Conservation (phyloP, 2,113 vertebrate species). For the Gulo gulo region DNA sequence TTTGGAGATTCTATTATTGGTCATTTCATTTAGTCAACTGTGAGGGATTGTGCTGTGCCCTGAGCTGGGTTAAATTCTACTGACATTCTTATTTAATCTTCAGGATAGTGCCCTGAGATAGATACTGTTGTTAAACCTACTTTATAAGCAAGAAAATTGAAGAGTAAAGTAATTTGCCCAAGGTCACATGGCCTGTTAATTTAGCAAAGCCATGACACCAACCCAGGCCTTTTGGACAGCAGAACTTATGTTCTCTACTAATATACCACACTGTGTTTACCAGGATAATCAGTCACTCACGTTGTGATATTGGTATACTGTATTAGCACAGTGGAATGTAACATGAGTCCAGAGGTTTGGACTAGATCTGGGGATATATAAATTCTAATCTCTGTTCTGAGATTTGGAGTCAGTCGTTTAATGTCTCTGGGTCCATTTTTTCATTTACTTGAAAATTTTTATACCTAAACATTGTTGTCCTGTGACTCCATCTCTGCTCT, state of each 20-base stretch:
- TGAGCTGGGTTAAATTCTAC: neutral
- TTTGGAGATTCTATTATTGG: neutral
- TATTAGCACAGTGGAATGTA: neutral
- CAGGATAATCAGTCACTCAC: neutral
- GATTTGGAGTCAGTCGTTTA: neutral
- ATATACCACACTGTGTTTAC: neutral
- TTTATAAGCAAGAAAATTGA: neutral
- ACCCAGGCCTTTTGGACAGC: neutral
- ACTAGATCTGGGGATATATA: neutral
- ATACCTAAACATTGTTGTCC: neutral
- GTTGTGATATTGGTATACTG: neutral
- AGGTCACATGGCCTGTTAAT: neutral
- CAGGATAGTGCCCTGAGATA: neutral
- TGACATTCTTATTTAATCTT: conserved; percentile 14
- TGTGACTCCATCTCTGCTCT: neutral
- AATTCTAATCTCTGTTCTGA: neutral
- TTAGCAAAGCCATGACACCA: neutral
- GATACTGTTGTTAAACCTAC: neutral
- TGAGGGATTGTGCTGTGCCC: neutral
- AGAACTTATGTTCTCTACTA: neutral
- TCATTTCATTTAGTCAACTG: neutral
- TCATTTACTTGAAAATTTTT: neutral
- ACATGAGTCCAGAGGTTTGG: neutral
- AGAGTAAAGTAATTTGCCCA: neutral
- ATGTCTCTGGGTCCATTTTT: neutral